phyloP scores from a whole-genome alignment of 2,113 vertebrate genomes.

The Equus przewalskii region DNA sequence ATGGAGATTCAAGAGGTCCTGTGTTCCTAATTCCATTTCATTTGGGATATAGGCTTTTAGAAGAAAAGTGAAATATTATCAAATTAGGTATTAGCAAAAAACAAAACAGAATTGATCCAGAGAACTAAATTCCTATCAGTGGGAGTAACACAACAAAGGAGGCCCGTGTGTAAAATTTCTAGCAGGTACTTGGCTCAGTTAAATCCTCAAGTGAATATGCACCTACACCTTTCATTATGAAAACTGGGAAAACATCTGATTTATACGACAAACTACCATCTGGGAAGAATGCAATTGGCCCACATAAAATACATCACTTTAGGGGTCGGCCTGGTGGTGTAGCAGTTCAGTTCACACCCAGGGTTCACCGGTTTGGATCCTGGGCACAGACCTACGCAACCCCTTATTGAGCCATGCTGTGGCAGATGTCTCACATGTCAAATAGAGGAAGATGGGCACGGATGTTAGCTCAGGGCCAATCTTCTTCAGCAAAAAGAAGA shows the following conservation, averaged over 20 bases:
- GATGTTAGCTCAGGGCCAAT: too few species aligned
- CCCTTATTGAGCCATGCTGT: too few species aligned
- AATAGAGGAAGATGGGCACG: too few species aligned
- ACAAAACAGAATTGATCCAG: background rate
- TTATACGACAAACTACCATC: background rate
- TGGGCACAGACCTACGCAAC: too few species aligned
- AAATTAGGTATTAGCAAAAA: constrained; percentile 45
- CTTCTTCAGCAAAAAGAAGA: too few species aligned
- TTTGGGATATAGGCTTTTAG: background rate
- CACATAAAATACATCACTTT: background rate
- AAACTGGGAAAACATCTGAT: constrained; percentile 22
- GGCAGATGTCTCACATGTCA: too few species aligned
- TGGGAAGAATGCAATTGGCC: background rate
- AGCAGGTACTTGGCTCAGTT: background rate
- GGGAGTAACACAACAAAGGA: background rate
- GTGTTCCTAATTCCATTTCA: constrained; percentile 24
- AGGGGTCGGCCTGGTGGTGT: too few species aligned
- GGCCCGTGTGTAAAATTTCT: background rate
- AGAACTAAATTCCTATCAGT: background rate
- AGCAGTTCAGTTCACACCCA: too few species aligned
- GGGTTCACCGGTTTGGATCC: too few species aligned
- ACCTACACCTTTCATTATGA: background rate
- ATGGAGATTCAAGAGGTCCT: background rate
- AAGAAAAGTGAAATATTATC: constrained; percentile 47
- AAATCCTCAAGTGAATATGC: background rate